Evolutionary conservation across 2,888 invertebrate genomes (phyloP).

Genomic region (Diloba caeruleocephala): DNA sequence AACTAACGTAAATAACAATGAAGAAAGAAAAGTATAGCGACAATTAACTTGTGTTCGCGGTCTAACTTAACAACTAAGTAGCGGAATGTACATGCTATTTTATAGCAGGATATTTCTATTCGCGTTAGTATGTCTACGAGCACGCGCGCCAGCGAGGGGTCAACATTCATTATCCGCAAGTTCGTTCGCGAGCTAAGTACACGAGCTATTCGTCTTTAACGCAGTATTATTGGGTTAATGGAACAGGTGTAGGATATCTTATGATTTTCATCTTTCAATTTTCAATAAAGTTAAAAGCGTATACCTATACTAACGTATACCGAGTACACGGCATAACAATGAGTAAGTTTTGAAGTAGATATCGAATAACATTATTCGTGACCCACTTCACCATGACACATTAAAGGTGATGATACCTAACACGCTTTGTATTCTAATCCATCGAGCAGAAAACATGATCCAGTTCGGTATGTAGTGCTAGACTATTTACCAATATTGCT

Average conservation of each 20-base stretch:
- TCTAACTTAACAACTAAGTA: constrained; percentile 29
- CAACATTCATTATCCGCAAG: constrained; percentile 62
- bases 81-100: constrained; percentile 18
- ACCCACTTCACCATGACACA: constrained; percentile 57
- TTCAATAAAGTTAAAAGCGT: constrained; percentile 20
- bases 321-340: too few relatives aligned
- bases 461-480: constrained; percentile 30
- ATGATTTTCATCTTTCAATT: constrained; percentile 35
- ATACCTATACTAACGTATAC: constrained; percentile 20
- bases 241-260: constrained; percentile 61
- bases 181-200: constrained; percentile 57
- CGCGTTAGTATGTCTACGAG: constrained; percentile 31
- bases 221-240: constrained; percentile 65
- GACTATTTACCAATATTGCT: constrained; percentile 6
- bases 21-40: constrained; percentile 36
- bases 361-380: constrained; percentile 53
- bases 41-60: constrained; percentile 13
- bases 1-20: constrained; percentile 31
- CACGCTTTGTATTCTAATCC: constrained; percentile 67
- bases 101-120: constrained; percentile 35
- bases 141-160: constrained; percentile 44
- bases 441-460: constrained; percentile 68
- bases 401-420: constrained; percentile 56
- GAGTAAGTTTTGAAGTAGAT: constrained; percentile 17
- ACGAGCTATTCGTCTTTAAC: constrained; percentile 67